Evolutionary conservation across 2,113 vertebrate genomes (phyloP), one percentile per base, ranked within the genome.

Genomic region (Thunnus maccoyii): DNA sequence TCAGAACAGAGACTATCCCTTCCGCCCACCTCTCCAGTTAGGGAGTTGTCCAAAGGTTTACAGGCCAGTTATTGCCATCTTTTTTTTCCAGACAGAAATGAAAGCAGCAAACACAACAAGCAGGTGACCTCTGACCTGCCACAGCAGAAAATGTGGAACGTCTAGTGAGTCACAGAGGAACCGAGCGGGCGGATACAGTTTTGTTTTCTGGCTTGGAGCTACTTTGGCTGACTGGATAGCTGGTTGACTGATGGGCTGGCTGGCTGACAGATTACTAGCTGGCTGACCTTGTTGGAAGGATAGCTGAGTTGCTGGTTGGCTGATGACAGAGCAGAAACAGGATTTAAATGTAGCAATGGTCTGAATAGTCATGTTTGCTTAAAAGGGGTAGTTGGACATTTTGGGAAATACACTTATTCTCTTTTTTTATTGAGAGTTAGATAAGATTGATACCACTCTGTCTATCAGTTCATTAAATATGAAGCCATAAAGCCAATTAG

Each of bases 121-220:
- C 55, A 0, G 58, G 6, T 25, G 41, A 92, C 89, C 90, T 90
- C 77, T 92, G 88, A 89, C 84, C 88, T 22, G 30, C 67, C 18
- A 25, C 68, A 64, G 75, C 67, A 85, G 22, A 89, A 80, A 83
- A 82, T 69, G 62, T 86, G 86, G 73, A 87, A 82, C 7, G 11
- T 50, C 76, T 10, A 64, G 77, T 83, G 85, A 88, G 86, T 90
- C 86, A 88, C 32, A 78, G 86, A 82, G 79, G 72, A 89, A 76
- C 51, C 12, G 2, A 30, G 55, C 9, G 66, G 62, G 27, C 9
- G 72, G 75, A 57, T 51, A 44, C 66, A 17, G 54, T 76, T 86
- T 68, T 73, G 82, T 87, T 83, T 83, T 87, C 50, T 79, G 86
- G 76, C 67, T 70, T 47, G 20, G 65, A n/a, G 74, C 20, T 17